phyloP scores from a whole-genome alignment of 2,113 vertebrate species.

The Numida meleagris region DNA sequence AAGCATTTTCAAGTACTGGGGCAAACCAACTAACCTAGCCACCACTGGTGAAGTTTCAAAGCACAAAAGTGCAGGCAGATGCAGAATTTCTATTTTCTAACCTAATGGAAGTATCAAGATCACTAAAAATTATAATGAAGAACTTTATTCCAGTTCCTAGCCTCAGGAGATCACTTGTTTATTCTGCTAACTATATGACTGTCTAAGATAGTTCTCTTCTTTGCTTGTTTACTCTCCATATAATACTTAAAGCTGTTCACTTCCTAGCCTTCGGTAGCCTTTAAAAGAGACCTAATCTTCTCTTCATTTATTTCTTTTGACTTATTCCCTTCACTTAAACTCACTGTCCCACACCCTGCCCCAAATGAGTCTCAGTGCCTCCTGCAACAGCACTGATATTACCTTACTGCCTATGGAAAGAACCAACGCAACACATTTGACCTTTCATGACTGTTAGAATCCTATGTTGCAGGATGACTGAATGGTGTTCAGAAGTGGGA shows the following conservation, averaged over 20 bases:
- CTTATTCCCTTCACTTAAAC: neutral
- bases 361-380: neutral
- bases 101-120: neutral
- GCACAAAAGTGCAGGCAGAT: neutral
- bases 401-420: neutral
- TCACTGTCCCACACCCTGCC: neutral
- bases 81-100: neutral
- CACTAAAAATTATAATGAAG: neutral
- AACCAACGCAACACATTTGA: neutral
- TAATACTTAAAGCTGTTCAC: neutral
- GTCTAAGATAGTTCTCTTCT: neutral
- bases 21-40: neutral
- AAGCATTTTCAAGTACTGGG: neutral
- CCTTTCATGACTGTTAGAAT: neutral
- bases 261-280: neutral
- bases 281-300: neutral
- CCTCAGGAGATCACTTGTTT: neutral
- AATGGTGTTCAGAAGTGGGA: neutral
- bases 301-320: neutral
- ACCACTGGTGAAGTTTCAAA: rapidly evolving
- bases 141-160: neutral
- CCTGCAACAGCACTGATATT: neutral
- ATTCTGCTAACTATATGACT: neutral
- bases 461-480: neutral
- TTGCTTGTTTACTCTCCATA: neutral